Base-by-base conservation (phyloP, 2,113 vertebrate species). In the Lycaon pictus region DNA sequence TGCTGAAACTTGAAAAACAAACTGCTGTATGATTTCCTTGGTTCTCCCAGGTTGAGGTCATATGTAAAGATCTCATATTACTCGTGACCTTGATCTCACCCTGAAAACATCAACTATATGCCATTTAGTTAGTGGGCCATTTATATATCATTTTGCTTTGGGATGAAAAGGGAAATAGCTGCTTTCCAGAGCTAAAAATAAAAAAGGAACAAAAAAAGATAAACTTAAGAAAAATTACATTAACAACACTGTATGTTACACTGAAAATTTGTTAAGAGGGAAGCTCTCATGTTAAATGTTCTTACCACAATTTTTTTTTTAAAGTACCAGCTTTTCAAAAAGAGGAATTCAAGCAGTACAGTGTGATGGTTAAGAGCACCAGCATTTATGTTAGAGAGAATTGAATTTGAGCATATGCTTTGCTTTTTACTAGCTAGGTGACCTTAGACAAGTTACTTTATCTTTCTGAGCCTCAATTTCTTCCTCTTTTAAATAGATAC, bases 71-170 rank as follows among this genome's bases (percentile, higher is more conserved):
- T 96, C 88, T 97, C 88, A 74, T 83, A 53, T 97, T 95, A 94
- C 95, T 90, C 65, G 1, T 95, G 97, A 97, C 94, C 96, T 97
- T 97, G 95, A 95, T 94, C 95, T 97, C 79, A 97, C 93, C 95
- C 96, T 91, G 77, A 55, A 97, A 83, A 88, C 67, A 97, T 87
- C 92, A 74, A 83, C 65, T 92, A 7, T 43, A 9, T 48, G 29
- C 48, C 87, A 90, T 91, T 95, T 71, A 62, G 81, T 92, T 87
- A 88, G 76, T 29, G 29, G 72, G 51, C 37, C 23, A 25, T n/a
- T n/a, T 69, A 69, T 60, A 88, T 0, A 67, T n/a, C 58, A 80
- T 93, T 90, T 95, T 96, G 29, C 77, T 88, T 93, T 87, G 62
- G 76, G 62, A 85, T 62, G 15, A 32, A 94, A 90, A 95, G 27